phyloP scores from a whole-genome alignment of 2,888 invertebrate species.

The Hirtodrosophila confusa region DNA sequence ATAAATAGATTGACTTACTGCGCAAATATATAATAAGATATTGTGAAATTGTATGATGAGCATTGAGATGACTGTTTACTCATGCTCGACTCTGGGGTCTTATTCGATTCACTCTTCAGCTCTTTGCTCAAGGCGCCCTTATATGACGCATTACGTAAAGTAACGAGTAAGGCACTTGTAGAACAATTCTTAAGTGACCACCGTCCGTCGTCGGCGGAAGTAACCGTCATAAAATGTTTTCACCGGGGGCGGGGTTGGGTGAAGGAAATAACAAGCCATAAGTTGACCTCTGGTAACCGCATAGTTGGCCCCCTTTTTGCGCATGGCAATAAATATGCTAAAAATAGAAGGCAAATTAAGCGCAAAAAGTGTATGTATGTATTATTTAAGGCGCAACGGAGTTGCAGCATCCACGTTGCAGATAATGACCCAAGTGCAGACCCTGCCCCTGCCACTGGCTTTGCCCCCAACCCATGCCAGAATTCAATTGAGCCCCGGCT shows the following conservation, averaged over 20 bases:
- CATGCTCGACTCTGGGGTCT: too few species aligned
- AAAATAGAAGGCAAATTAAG: conserved; percentile 67
- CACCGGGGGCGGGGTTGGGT: background rate
- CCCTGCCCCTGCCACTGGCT: background rate
- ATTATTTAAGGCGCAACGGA: conserved; percentile 23
- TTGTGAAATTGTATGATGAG: conserved; percentile 13
- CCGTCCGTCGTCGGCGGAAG: conserved; percentile 49
- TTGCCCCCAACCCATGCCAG: background rate
- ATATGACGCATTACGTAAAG: conserved; percentile 34
- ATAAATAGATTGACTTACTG: conserved; percentile 6
- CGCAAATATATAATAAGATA: conserved; percentile 15
- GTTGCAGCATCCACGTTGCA: conserved; percentile 24
- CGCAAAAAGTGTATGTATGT: conserved; percentile 14
- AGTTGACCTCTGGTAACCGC: conserved; percentile 68
- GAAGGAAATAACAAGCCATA: conserved; percentile 36
- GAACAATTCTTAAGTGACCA: conserved; percentile 22
- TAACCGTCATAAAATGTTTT: conserved; percentile 59
- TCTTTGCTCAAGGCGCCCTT: conserved; percentile 7
- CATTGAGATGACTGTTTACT: background rate
- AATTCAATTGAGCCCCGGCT: conserved; percentile 22
- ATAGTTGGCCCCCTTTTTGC: conserved; percentile 54
- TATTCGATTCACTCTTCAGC: conserved; percentile 12
- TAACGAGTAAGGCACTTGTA: conserved; percentile 24
- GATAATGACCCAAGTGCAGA: conserved; percentile 21
- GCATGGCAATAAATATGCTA: conserved; percentile 70